These are phyloP conservation scores for Ginglymostoma cirratum DNA, from an alignment of 2,113 vertebrate species.

Conservation along the genomic window DNA sequence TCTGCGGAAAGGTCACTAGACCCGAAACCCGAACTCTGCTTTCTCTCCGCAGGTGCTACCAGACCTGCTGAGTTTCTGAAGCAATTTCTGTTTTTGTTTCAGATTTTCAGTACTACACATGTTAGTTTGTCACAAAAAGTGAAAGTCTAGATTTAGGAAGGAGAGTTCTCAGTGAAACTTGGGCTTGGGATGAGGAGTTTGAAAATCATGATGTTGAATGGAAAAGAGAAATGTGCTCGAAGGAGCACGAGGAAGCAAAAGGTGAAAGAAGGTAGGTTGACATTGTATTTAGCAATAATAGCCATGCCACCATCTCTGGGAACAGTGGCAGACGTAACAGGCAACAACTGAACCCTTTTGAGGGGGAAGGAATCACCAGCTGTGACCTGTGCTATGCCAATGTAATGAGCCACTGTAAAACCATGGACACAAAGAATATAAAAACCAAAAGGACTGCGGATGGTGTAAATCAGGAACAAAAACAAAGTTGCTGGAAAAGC, in stretches of 20 bases:
- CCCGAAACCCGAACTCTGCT: no score
- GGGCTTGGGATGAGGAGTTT: neutral
- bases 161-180: neutral
- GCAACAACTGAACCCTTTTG: neutral
- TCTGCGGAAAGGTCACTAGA: no score
- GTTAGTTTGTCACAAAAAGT: neutral
- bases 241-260: neutral
- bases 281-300: neutral
- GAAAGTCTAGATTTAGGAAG: neutral
- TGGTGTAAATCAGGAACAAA: no score
- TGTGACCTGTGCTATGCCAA: neutral
- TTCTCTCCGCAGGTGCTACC: no score
- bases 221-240: neutral
- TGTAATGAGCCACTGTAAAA: neutral
- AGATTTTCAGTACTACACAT: no score
- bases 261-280: neutral
- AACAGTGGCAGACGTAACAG: neutral
- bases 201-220: neutral
- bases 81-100: no score
- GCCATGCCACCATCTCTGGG: neutral
- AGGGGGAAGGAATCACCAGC: neutral
- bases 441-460: no score
- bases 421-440: no score
- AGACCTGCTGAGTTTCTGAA: no score
- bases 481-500: no score